Conservation (phyloP, 2,888 invertebrate species). For the Ctenicera cuprea region DNA sequence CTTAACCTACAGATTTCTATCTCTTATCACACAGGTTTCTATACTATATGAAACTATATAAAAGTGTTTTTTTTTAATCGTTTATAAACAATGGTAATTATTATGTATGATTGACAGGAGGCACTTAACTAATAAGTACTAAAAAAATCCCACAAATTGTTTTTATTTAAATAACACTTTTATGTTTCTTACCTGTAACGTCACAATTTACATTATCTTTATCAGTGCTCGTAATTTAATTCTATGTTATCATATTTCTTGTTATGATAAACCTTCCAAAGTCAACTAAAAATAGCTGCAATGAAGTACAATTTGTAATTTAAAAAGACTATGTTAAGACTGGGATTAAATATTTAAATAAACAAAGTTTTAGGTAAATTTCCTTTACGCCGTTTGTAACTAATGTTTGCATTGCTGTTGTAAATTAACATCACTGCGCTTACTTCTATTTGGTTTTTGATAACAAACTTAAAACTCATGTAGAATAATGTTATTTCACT, state of each 20-base stretch:
- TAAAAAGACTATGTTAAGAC: not conserved
- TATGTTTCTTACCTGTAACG: not conserved
- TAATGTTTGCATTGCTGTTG: slow-evolving; percentile 28
- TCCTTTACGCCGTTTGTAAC: slow-evolving; percentile 7
- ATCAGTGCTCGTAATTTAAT: slow-evolving; percentile 12
- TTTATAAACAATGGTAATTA: too few species aligned
- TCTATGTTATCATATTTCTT: not conserved
- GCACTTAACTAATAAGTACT: too few species aligned
- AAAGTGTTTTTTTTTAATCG: too few species aligned
- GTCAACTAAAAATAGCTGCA: slow-evolving; percentile 14
- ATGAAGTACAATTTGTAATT: slow-evolving; percentile 8
- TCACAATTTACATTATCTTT: not conserved
- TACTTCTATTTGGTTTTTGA: slow-evolving; percentile 31
- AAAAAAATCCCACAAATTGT: too few species aligned
- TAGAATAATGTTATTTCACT: slow-evolving; percentile 38
- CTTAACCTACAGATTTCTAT: too few species aligned
- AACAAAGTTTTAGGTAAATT: slow-evolving; percentile 29
- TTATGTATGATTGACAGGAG: too few species aligned
- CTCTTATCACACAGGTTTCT: too few species aligned
- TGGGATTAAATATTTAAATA: slow-evolving; percentile 22
- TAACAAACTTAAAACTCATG: slow-evolving; percentile 28
- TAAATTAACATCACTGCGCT: slow-evolving; percentile 29
- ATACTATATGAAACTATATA: too few species aligned
- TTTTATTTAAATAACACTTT: not conserved
- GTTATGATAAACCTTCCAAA: slow-evolving; percentile 5